These are phyloP conservation scores for Rhinogobius similis DNA, from an alignment of 2,113 vertebrate species.

Conservation along the genomic window DNA sequence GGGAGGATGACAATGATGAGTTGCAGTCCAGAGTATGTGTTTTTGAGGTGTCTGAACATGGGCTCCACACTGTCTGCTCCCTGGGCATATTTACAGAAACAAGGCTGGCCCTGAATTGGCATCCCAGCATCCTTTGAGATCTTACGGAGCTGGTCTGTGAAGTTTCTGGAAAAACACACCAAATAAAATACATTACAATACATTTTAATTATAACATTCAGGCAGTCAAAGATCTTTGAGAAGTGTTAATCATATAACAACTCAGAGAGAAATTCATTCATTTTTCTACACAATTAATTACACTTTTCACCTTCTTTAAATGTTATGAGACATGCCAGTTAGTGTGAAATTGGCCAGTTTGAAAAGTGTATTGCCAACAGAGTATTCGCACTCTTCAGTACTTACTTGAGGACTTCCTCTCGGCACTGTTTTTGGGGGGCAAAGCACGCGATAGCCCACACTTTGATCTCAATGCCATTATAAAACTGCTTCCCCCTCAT, in stretches of 20 bases:
- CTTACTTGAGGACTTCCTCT: slow-evolving; percentile 99
- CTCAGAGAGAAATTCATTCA: too few species aligned
- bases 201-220: not conserved
- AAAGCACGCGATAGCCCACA: slow-evolving; percentile 99
- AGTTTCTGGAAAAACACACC: slow-evolving; percentile 83
- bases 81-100: slow-evolving; percentile 98
- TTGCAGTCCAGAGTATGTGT: slow-evolving; percentile 96
- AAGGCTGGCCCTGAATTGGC: slow-evolving; percentile 96
- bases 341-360: not conserved
- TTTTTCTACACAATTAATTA: not conserved
- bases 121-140: slow-evolving; percentile 98
- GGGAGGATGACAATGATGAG: slow-evolving; percentile 99
- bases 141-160: slow-evolving; percentile 97
- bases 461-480: slow-evolving; percentile 99
- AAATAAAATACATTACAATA: not conserved
- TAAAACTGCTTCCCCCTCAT: slow-evolving; percentile 99
- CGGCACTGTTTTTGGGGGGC: slow-evolving; percentile 98
- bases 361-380: not conserved
- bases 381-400: slow-evolving; percentile 15
- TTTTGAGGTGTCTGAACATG: slow-evolving; percentile 99
- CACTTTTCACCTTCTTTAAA: not conserved
- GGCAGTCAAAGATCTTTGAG: too few species aligned
- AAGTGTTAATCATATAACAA: too few species aligned
- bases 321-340: not conserved
- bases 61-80: slow-evolving; percentile 97